A percentile compares a stretch with the other conserved stretches of the same genome.
These are phyloP conservation scores for Numenius phaeopus DNA, from an alignment of 2,797 vertebrate species.

Conservation along the genomic window DNA sequence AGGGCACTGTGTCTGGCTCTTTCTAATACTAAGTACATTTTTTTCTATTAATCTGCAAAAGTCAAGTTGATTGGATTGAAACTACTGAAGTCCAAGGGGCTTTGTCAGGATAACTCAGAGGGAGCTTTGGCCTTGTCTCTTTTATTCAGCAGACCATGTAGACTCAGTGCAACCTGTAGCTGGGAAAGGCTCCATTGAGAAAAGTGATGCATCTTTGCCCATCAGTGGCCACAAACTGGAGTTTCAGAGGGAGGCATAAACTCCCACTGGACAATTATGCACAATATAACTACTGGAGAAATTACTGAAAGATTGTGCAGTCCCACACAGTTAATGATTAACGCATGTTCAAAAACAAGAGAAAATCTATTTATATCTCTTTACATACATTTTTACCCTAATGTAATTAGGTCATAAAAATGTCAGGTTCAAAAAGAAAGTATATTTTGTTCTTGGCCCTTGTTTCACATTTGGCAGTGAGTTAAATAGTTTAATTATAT, in stretches of 20 bases:
- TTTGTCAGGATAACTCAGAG: not conserved
- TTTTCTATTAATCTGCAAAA: not conserved
- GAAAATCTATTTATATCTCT: not conserved
- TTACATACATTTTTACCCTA: not conserved
- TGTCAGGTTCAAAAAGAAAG: not conserved
- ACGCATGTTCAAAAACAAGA: not conserved
- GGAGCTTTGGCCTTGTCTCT: not conserved
- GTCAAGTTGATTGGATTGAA: not conserved
- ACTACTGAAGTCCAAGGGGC: not conserved
- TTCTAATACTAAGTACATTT: not conserved
- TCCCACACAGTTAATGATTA: not conserved
- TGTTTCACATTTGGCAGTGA: not conserved
- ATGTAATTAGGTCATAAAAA: not conserved
- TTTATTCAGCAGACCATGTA: not conserved
- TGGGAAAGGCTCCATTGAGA: not conserved
- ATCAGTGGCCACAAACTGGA: not conserved
- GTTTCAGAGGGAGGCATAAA: not conserved
- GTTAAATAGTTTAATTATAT: not conserved
- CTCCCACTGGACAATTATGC: not conserved
- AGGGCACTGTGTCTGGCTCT: not conserved
- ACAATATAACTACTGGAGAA: not conserved
- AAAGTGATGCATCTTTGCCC: not conserved
- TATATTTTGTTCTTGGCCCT: not conserved
- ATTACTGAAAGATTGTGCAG: not conserved
- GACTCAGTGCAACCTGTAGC: not conserved